Base-by-base conservation (phyloP, 2,797 vertebrate genomes). In the Sebastiscus albofasciatus region DNA sequence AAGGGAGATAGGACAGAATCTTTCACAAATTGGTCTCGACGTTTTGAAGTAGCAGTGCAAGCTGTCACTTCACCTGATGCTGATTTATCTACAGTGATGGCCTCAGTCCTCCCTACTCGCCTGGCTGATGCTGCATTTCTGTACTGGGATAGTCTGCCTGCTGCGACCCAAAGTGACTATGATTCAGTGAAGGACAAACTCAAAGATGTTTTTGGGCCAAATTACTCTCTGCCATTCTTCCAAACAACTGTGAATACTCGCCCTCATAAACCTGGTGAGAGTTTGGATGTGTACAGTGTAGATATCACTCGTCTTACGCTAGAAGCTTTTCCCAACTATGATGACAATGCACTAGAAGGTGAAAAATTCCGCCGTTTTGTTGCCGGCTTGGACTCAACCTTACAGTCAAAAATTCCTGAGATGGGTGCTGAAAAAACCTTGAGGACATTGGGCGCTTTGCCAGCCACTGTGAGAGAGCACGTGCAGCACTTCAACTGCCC, bases 401-500 rank as follows among this genome's bases (percentile, higher is more conserved):
- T 14, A 39, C 12, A 39, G 36, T 39, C 12, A 39, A 14, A 39
- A 39, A 39, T 39, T 39, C 36, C 36, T 39, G 36, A 1, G 36
- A 39, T 39, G 36, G 36, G 12, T 39, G 12, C 36, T 39, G 12
- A 39, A 39, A 39, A 39, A 39, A 39, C 12, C 36, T 14, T 39
- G 36, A 39, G 36, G 62, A 64, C 2, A 56, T 9, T 0, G 1
- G 81, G 8, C 3, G 24, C 9, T 52, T 75, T 22, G 72, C 79
- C 11, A 79, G 72, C 54, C 42, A 31, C 59, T 89, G 81, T 70
- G 62, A 72, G 81, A 89, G 56, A 71, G 68, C 52, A 36, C 2
- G 52, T 10, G 22, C 66, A 22, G 33, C 16, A 13, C 33, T 64
- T 39, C 24, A 46, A 27, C 36, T 13, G 8, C 8, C 24, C 36